phyloP scores from a whole-genome alignment of 2,888 invertebrate genomes.

The Catocala sponsa region DNA sequence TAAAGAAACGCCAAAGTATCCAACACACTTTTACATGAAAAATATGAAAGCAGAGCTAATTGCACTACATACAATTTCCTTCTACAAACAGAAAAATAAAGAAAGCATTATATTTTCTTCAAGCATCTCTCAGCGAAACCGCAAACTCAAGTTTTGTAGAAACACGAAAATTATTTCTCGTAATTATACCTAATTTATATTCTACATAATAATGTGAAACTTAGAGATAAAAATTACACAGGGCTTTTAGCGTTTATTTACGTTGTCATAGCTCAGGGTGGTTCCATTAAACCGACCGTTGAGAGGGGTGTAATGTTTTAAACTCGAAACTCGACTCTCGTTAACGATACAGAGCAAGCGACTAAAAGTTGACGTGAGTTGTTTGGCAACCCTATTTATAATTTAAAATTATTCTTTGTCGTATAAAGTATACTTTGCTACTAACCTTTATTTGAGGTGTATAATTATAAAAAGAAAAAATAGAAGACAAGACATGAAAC shows the following conservation, averaged over 20 bases:
- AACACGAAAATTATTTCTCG: conserved; percentile 14
- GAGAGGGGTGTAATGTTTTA: conserved; percentile 58
- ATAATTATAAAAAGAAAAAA: too few species aligned
- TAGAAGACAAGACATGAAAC: too few species aligned
- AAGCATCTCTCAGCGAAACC: neutral
- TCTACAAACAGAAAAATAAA: too few species aligned
- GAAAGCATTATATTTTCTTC: neutral
- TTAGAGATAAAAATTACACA: conserved; percentile 56
- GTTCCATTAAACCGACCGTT: conserved; percentile 57
- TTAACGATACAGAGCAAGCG: conserved; percentile 36
- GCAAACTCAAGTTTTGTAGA: neutral
- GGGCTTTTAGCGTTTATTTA: conserved; percentile 61
- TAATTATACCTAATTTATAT: conserved; percentile 42
- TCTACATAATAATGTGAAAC: conserved; percentile 43
- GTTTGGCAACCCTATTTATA: neutral
- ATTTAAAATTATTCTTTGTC: too few species aligned
- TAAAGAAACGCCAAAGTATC: too few species aligned
- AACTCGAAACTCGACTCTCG: conserved; percentile 54
- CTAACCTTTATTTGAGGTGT: too few species aligned
- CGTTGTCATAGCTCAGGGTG: conserved; percentile 51
- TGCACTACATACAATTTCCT: too few species aligned
- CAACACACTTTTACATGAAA: too few species aligned
- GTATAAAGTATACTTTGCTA: too few species aligned
- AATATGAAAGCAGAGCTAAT: too few species aligned
- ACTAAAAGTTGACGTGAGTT: conserved; percentile 35